phyloP scores from a whole-genome alignment of 2,113 vertebrate genomes.

The Gyps fulvus region DNA sequence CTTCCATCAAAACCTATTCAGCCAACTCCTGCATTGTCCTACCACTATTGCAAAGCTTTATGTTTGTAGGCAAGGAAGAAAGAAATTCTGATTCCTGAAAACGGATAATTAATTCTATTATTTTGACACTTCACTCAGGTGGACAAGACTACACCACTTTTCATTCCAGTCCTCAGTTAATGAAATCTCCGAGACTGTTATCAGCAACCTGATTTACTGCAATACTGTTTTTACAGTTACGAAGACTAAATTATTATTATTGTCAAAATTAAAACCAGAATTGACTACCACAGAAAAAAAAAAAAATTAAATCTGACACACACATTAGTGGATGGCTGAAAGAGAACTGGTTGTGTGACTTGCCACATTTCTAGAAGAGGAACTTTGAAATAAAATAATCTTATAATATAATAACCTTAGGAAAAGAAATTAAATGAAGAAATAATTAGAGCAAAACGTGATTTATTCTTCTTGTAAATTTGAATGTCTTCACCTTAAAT shows the following conservation, averaged over 20 bases:
- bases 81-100: neutral
- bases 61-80: neutral
- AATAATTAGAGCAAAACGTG: neutral
- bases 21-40: neutral
- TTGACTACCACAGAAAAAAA: neutral
- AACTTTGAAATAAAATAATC: neutral
- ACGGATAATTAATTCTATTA: neutral
- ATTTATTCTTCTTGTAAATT: neutral
- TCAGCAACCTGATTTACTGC: neutral
- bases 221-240: neutral
- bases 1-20: neutral
- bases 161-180: neutral
- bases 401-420: neutral
- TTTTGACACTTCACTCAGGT: neutral
- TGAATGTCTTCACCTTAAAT: neutral
- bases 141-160: neutral
- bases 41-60: neutral
- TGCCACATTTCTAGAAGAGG: neutral
- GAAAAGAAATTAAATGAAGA: neutral
- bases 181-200: neutral
- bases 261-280: conserved; percentile 13
- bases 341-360: neutral
- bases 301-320: neutral
- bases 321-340: neutral
- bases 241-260: neutral